A percentile compares a stretch with the other conserved stretches of the same genome.
These are phyloP conservation scores for Sinelater perroti DNA, from an alignment of 2,888 invertebrate species.

Conservation along the genomic window DNA sequence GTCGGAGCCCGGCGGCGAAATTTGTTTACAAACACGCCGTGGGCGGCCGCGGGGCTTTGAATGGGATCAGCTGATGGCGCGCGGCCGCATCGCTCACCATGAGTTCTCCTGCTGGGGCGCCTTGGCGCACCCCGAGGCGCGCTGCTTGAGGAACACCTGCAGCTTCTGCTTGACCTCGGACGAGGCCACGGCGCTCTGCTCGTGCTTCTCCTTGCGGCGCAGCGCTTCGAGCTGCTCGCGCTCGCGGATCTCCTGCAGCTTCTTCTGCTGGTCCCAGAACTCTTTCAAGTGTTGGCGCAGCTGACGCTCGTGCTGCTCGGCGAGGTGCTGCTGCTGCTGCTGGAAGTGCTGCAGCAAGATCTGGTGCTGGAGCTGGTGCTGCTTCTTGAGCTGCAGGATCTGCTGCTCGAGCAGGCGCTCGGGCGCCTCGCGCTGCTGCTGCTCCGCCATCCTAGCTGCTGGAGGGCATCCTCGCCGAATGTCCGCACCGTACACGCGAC, in stretches of 20 bases:
- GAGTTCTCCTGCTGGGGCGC: slow-evolving; percentile 58
- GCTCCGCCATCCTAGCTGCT: slow-evolving; percentile 55
- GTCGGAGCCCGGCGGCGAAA: not conserved
- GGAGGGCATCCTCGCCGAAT: slow-evolving; percentile 35
- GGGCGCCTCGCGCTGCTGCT: slow-evolving; percentile 57
- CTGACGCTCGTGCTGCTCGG: slow-evolving; percentile 90
- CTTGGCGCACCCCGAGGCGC: slow-evolving; percentile 57
- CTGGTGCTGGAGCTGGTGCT: slow-evolving; percentile 92
- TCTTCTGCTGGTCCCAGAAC: slow-evolving; percentile 92
- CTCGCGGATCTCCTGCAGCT: slow-evolving; percentile 77
- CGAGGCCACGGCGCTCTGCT: slow-evolving; percentile 95
- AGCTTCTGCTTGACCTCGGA: slow-evolving; percentile 96
- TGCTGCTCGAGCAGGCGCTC: slow-evolving; percentile 62
- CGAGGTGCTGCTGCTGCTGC: slow-evolving; percentile 89
- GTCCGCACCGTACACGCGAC: slow-evolving; percentile 33
- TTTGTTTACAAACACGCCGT: slow-evolving; percentile 33
- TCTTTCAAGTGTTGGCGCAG: slow-evolving; percentile 88
- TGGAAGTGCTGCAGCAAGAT: slow-evolving; percentile 91
- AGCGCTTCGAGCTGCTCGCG: slow-evolving; percentile 85
- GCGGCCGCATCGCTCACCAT: slow-evolving; percentile 53
- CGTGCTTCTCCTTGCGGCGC: slow-evolving; percentile 92
- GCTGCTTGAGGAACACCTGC: slow-evolving; percentile 70
- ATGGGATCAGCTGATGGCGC: slow-evolving; percentile 47
- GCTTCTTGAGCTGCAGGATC: slow-evolving; percentile 85
- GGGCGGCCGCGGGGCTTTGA: slow-evolving; percentile 36